Conservation (phyloP, 2,113 vertebrate genomes). For the Solea senegalensis region DNA sequence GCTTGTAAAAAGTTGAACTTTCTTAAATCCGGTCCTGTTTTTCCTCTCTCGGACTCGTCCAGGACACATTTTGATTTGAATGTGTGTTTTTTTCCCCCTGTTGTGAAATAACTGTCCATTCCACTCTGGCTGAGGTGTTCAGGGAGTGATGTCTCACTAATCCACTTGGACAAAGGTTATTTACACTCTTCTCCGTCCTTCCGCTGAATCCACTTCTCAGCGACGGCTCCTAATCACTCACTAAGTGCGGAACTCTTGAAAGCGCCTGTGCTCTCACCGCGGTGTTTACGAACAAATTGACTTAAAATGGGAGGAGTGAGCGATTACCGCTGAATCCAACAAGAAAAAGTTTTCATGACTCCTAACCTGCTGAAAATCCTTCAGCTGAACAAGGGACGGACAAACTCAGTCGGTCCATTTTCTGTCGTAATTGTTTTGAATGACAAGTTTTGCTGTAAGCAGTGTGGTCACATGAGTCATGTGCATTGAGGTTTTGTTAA, state of each 20-base stretch:
- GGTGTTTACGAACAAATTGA: constrained; percentile 34
- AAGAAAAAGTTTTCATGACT: constrained; percentile 23
- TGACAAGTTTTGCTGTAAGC: no score
- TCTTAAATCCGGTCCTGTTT: no score
- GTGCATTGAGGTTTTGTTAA: no score
- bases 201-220: constrained; percentile 32
- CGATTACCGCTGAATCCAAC: constrained; percentile 34
- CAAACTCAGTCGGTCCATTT: not conserved
- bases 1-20: no score
- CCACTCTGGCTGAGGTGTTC: constrained; percentile 26
- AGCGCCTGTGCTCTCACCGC: constrained; percentile 38
- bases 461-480: no score
- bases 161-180: constrained; percentile 37
- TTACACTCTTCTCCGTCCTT: constrained; percentile 41
- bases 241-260: constrained; percentile 44
- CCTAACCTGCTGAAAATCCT: constrained; percentile 9
- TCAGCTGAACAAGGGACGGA: constrained; percentile 9
- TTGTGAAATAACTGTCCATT: constrained; percentile 1
- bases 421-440: not conserved
- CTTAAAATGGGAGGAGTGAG: constrained; percentile 5
- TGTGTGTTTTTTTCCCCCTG: no score
- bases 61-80: no score
- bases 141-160: constrained; percentile 26
- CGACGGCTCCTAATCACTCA: constrained; percentile 46
- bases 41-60: no score